Percentiles rank a stretch among this genome's conserved stretches.
Conservation (phyloP, 2,888 invertebrate species). For the Apantesis nais region DNA sequence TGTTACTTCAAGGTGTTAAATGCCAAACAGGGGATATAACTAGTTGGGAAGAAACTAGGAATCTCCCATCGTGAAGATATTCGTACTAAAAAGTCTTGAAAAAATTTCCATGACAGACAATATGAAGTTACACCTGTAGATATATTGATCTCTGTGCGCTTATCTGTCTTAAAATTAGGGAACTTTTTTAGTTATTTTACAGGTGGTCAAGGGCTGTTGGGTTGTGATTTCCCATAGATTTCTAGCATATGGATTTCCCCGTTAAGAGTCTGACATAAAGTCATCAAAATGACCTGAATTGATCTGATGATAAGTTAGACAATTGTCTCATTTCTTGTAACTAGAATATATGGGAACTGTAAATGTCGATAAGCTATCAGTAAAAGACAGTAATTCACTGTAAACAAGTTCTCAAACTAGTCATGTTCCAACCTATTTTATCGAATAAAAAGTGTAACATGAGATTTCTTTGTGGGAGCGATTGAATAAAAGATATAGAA, state of each 20-base stretch:
- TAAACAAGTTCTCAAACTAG: conserved; percentile 60
- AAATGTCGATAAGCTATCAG: not conserved
- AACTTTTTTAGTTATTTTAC: not conserved
- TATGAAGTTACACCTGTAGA: not conserved
- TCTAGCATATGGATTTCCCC: not conserved
- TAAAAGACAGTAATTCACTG: conserved; percentile 38
- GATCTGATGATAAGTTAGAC: not conserved
- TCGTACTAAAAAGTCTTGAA: too few relatives aligned
- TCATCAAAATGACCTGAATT: not conserved
- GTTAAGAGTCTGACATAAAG: not conserved
- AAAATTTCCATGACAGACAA: too few relatives aligned
- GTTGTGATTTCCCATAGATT: too few relatives aligned
- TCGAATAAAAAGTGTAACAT: conserved; percentile 47
- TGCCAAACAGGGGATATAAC: too few relatives aligned
- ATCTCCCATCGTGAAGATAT: too few relatives aligned
- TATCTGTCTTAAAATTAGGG: too few relatives aligned
- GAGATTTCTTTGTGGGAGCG: conserved; percentile 45
- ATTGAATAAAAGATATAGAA: conserved; percentile 49
- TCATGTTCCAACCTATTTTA: conserved; percentile 46
- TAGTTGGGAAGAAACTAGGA: too few relatives aligned
- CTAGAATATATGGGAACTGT: not conserved
- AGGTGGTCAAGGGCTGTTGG: not conserved
- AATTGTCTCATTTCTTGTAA: not conserved
- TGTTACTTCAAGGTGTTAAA: too few relatives aligned
- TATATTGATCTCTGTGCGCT: not conserved